Base-by-base conservation (phyloP, 2,888 invertebrate genomes). In the Onchidella celtica region DNA sequence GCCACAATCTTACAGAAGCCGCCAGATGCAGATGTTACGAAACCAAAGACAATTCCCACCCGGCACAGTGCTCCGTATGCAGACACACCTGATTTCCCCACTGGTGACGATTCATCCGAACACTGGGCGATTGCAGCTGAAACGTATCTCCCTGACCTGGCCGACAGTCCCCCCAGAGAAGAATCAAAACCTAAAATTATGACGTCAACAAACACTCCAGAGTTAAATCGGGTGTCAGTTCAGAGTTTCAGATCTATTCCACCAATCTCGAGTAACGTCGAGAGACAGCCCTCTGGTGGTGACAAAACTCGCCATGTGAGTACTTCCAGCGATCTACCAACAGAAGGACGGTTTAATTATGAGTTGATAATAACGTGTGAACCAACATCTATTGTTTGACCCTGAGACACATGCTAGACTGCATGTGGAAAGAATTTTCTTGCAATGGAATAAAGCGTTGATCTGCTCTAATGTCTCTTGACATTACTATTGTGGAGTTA, bases 191-290 rank as follows among this genome's bases (percentile, higher is more conserved):
- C 24, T 6, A 40, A 72, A 40, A 17, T 72, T 2, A 72, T 72
- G 72, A 72, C 72, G 9, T 72, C 72, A 2, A 24, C 9, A 9
- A 72, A 72, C 55, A 72, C 72, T 9, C 72, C 72, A 3, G 72
- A 72, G 29, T 29, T 72, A 21, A 40, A 72, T 24, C n/a, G 72
- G 24, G 72, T 72, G 3, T 72, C 72, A n/a, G 72, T 72, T 9
- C 40, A 72, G 72, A 72, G 72, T 27, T 72, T 72, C 72, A 21
- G 72, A 27, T 72, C 72, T 11, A 47, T 72, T 11, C 72, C 72
- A 21, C 72, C 47, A 9, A 69, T 59, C 14, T 59, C 59, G 3
- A 27, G n/a, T 11, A 27, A 27, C 59, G 27, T n/a, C 59, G 59
- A n/a, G n/a, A 59, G 14, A 27, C n/a, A 11, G 27, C n/a, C n/a